Percentiles rank a stretch among this genome's conserved stretches.
phyloP scores from a whole-genome alignment of 1,140 invertebrate species.

The Pissodes strobi region DNA sequence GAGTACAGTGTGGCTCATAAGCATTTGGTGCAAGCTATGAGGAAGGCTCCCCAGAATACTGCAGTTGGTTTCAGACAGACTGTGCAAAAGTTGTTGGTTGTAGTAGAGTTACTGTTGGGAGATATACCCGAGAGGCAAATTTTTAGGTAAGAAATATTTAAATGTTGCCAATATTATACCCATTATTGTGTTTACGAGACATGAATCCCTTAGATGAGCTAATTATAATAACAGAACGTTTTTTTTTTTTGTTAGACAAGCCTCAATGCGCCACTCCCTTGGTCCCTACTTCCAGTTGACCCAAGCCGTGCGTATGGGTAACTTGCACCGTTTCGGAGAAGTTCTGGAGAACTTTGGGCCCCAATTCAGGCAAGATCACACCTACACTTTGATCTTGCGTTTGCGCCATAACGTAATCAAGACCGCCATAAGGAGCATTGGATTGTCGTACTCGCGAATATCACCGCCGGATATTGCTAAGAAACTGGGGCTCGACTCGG shows the following conservation, averaged over 20 bases:
- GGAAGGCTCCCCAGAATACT: conserved; percentile 95
- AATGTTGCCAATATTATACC: too few species aligned
- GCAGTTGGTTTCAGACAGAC: conserved; percentile 99
- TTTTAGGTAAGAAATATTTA: conserved; percentile 62
- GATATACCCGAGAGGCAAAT: conserved; percentile 95
- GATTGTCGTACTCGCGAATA: conserved; percentile 95
- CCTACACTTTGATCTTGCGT: conserved; percentile 92
- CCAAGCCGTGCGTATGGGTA: conserved; percentile 94
- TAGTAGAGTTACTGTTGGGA: conserved; percentile 93
- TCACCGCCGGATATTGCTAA: conserved; percentile 92
- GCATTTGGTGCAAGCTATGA: conserved; percentile 88
- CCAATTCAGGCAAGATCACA: conserved; percentile 88
- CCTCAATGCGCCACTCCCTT: conserved; percentile 81
- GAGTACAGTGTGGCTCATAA: conserved; percentile 98
- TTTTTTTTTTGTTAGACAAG: too few species aligned
- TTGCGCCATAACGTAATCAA: conserved; percentile 99
- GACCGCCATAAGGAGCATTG: conserved; percentile 96
- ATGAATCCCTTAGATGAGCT: too few species aligned
- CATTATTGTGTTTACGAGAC: too few species aligned
- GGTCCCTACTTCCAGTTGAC: conserved; percentile 97
- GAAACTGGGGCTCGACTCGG: conserved; percentile 91
- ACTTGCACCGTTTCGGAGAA: conserved; percentile 91
- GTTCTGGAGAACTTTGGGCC: conserved; percentile 88
- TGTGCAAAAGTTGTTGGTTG: conserved; percentile 94
- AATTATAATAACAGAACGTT: too few species aligned